Evolutionary conservation across 2,113 vertebrate genomes (phyloP).

Genomic region (Uria lomvia): DNA sequence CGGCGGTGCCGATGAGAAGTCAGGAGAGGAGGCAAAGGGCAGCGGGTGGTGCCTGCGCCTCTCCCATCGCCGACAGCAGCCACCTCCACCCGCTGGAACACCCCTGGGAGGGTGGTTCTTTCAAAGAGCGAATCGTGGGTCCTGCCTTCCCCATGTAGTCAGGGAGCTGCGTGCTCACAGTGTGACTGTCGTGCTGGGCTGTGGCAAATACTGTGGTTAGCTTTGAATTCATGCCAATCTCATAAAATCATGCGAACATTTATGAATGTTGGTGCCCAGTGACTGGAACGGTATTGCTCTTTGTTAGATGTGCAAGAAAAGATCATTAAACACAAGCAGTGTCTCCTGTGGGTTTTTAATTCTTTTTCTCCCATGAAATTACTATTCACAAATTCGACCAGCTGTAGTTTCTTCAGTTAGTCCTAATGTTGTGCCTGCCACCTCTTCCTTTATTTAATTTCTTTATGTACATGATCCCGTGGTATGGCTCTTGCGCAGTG

Average conservation of each 20-base stretch:
- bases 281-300: background rate
- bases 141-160: rapidly evolving
- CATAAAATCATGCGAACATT: background rate
- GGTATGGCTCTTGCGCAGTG: background rate
- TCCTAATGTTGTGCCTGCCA: background rate
- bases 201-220: background rate
- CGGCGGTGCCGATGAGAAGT: rapidly evolving
- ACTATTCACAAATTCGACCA: background rate
- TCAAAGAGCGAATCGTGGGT: background rate
- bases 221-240: background rate
- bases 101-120: background rate
- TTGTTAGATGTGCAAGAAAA: background rate
- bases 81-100: background rate
- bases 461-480: background rate
- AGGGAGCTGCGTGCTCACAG: background rate
- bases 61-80: rapidly evolving
- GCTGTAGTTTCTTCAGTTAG: background rate
- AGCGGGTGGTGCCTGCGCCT: background rate
- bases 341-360: background rate
- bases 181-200: background rate
- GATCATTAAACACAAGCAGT: background rate
- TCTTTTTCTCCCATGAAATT: background rate
- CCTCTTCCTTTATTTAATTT: background rate
- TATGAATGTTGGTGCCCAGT: too few species aligned
- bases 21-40: background rate